A percentile compares a stretch with the other conserved stretches of the same genome.
These are phyloP conservation scores for Drosophila quinaria DNA, from an alignment of 2,888 invertebrate genomes.

Conservation along the genomic window DNA sequence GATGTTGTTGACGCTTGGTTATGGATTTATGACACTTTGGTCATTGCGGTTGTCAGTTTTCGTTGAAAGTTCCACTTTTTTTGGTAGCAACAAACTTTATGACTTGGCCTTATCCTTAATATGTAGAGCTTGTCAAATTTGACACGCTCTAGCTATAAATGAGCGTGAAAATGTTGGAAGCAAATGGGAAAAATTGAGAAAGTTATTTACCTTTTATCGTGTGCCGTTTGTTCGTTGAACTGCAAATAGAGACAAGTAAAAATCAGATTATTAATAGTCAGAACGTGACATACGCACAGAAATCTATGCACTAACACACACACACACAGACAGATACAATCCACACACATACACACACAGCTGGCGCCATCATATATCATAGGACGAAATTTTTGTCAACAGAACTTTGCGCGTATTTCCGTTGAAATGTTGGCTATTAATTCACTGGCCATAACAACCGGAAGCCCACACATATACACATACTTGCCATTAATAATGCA, in stretches of 20 bases:
- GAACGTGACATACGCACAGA: constrained; percentile 65
- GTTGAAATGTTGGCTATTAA: constrained; percentile 70
- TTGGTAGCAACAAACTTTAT: constrained; percentile 31
- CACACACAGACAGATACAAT: constrained; percentile 4
- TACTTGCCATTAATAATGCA: constrained; percentile 76
- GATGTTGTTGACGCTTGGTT: constrained; percentile 81
- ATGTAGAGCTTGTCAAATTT: constrained; percentile 58
- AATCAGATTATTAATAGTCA: constrained; percentile 72
- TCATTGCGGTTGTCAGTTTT: constrained; percentile 78
- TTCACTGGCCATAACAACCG: constrained; percentile 54
- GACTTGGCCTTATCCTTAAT: constrained; percentile 25
- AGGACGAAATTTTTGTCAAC: constrained; percentile 47
- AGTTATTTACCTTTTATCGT: constrained; percentile 50
- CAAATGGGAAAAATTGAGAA: neutral
- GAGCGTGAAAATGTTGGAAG: constrained; percentile 1
- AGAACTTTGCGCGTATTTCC: constrained; percentile 69
- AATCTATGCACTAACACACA: constrained; percentile 39
- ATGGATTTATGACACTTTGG: constrained; percentile 82
- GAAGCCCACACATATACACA: constrained; percentile 50
- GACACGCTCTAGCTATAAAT: constrained; percentile 66
- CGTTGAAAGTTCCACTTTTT: constrained; percentile 68
- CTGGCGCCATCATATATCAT: constrained; percentile 68
- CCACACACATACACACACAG: constrained; percentile 20
- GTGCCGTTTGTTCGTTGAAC: constrained; percentile 56
- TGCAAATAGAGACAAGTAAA: constrained; percentile 76